A percentile compares a stretch with the other conserved stretches of the same genome.
Conservation (phyloP, 1,140 invertebrate genomes). For the Cyclargus thomasi region DNA sequence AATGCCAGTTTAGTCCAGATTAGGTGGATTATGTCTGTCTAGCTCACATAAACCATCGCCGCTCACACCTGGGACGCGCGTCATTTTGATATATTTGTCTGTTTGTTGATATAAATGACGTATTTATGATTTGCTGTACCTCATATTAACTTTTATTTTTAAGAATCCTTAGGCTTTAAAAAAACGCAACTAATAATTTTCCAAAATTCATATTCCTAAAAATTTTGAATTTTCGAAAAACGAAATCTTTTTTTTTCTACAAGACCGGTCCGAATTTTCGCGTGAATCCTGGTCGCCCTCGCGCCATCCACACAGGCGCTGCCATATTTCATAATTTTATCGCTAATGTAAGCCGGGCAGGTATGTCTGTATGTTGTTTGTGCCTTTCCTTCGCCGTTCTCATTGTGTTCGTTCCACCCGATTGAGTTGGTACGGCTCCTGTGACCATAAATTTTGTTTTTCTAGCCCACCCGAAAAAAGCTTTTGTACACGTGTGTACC, state of each 20-base stretch:
- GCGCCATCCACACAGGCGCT: slow-evolving; percentile 24
- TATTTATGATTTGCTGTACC: not conserved
- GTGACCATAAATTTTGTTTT: slow-evolving; percentile 22
- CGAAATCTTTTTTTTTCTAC: not conserved
- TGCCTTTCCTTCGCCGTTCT: slow-evolving; percentile 32
- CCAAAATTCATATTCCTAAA: too few relatives aligned
- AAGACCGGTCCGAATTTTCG: slow-evolving; percentile 12
- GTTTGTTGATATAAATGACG: not conserved
- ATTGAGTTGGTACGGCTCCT: slow-evolving; percentile 18
- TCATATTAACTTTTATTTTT: not conserved
- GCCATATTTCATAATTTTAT: slow-evolving; percentile 63
- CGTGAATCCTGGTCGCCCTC: slow-evolving; percentile 17
- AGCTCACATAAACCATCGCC: not conserved
- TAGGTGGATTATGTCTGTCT: not conserved
- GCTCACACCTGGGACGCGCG: not conserved
- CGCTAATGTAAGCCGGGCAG: slow-evolving; percentile 54
- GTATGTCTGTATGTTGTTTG: slow-evolving; percentile 38
- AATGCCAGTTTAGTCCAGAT: not conserved
- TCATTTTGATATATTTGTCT: slow-evolving; percentile 3
- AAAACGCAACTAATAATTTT: too few relatives aligned
- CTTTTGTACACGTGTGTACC: not conserved
- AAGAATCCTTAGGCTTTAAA: too few relatives aligned
- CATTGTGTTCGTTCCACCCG: slow-evolving; percentile 33
- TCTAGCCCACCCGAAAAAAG: not conserved
- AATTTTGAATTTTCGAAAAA: not conserved